phyloP scores from a whole-genome alignment of 1,140 invertebrate species.

The Melitaea cinxia region DNA sequence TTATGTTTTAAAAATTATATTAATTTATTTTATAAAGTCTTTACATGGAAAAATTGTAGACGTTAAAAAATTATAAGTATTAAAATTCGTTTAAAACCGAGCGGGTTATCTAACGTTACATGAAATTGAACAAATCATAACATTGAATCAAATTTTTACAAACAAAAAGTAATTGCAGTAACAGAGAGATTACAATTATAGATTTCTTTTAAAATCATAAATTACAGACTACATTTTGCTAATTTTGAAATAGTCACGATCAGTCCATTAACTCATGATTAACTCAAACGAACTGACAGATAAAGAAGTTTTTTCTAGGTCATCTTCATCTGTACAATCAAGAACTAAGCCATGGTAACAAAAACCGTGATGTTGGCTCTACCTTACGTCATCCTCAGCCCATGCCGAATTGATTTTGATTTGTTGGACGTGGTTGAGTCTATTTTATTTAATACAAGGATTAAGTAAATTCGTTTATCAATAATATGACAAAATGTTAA shows the following conservation, averaged over 20 bases:
- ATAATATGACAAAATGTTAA: neutral
- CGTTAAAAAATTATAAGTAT: too few species aligned
- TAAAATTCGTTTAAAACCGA: too few species aligned
- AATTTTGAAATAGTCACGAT: slow-evolving; percentile 14
- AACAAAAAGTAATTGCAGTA: too few species aligned
- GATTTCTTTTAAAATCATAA: slow-evolving; percentile 7
- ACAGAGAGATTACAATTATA: too few species aligned
- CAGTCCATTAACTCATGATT: slow-evolving; percentile 15
- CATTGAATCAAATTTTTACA: too few species aligned
- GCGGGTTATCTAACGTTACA: too few species aligned
- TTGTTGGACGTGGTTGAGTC: slow-evolving; percentile 21
- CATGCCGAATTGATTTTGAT: slow-evolving; percentile 57
- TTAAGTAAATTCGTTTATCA: neutral
- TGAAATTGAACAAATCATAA: too few species aligned
- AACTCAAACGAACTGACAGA: slow-evolving; percentile 17
- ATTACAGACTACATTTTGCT: slow-evolving; percentile 33
- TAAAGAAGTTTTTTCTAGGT: slow-evolving; percentile 21
- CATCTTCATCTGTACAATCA: slow-evolving; percentile 17
- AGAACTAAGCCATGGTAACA: slow-evolving; percentile 29
- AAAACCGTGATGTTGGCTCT: slow-evolving; percentile 22
- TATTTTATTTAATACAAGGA: slow-evolving; percentile 6
- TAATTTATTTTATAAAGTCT: too few species aligned
- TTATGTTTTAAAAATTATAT: too few species aligned
- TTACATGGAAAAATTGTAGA: too few species aligned
- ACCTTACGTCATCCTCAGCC: slow-evolving; percentile 54